Evolutionary conservation across 2,797 vertebrate species (phyloP).

Genomic region (Crax fasciolata): DNA sequence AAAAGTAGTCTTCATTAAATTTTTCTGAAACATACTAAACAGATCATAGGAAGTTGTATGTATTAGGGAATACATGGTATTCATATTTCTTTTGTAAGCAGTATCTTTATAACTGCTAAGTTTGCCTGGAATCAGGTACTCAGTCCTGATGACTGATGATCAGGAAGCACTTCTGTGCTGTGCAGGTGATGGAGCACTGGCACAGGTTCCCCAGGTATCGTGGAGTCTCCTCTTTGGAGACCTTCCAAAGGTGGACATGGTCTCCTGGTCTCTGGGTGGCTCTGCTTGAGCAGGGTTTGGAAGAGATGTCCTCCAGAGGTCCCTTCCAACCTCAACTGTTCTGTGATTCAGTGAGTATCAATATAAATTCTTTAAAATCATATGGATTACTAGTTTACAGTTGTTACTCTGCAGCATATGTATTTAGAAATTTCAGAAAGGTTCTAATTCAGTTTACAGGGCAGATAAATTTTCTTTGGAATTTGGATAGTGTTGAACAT

Average conservation of each 20-base stretch:
- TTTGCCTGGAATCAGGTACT: neutral
- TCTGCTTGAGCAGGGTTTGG: neutral
- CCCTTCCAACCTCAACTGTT: neutral
- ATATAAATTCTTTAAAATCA: neutral
- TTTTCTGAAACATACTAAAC: constrained; percentile 26
- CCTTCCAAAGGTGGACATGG: neutral
- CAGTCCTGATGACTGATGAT: neutral
- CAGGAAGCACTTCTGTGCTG: neutral
- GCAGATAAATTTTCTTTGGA: neutral
- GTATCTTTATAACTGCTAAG: neutral
- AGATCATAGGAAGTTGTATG: neutral
- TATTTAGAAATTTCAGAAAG: neutral
- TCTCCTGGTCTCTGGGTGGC: neutral
- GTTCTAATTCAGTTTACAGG: neutral
- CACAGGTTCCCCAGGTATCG: neutral
- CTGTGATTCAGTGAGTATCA: neutral
- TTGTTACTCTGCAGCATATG: neutral
- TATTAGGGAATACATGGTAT: neutral
- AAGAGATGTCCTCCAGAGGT: neutral
- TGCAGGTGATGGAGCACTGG: neutral
- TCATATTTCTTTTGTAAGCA: neutral
- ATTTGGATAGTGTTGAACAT: neutral
- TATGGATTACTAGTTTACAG: neutral
- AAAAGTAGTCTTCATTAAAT: constrained; percentile 8
- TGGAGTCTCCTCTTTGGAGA: neutral